Percentiles rank a stretch among this genome's conserved stretches.
phyloP scores from a whole-genome alignment of 2,888 invertebrate species.

The Drosophila algonquin region DNA sequence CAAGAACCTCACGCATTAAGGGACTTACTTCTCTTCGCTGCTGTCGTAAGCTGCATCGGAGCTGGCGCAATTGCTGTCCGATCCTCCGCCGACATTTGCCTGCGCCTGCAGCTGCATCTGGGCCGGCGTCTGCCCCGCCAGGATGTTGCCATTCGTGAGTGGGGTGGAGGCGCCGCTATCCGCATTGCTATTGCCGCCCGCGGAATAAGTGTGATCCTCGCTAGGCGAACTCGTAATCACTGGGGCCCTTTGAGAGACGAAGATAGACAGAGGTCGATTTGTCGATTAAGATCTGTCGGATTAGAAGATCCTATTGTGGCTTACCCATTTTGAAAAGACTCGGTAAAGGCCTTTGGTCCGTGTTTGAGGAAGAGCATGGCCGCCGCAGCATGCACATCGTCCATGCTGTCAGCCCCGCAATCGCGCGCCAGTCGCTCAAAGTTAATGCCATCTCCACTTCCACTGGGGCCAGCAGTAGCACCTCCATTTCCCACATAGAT shows the following conservation, averaged over 20 bases:
- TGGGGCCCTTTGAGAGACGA: constrained; percentile 74
- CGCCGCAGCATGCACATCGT: constrained; percentile 93
- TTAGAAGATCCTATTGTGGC: constrained; percentile 3
- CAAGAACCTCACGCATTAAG: not conserved
- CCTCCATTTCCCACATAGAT: constrained; percentile 32
- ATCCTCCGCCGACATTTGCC: constrained; percentile 59
- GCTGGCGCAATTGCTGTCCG: constrained; percentile 84
- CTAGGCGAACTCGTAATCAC: constrained; percentile 94
- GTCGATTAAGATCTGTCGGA: not conserved
- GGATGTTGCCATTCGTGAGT: constrained; percentile 73
- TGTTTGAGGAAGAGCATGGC: constrained; percentile 95
- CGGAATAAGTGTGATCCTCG: constrained; percentile 97
- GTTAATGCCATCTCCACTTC: constrained; percentile 69
- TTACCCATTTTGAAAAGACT: constrained; percentile 83
- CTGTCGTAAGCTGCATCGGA: constrained; percentile 87
- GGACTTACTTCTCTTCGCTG: constrained; percentile 85
- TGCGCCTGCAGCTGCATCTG: constrained; percentile 40
- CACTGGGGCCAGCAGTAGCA: not conserved
- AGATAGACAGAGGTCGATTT: constrained; percentile 5
- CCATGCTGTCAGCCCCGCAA: constrained; percentile 86
- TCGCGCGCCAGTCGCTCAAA: constrained; percentile 82
- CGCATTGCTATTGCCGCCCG: constrained; percentile 84
- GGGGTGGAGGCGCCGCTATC: constrained; percentile 77
- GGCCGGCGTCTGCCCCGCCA: constrained; percentile 14
- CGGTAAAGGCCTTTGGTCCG: constrained; percentile 88